phyloP scores from a whole-genome alignment of 2,797 vertebrate species.

The Holocentrus rufus region DNA sequence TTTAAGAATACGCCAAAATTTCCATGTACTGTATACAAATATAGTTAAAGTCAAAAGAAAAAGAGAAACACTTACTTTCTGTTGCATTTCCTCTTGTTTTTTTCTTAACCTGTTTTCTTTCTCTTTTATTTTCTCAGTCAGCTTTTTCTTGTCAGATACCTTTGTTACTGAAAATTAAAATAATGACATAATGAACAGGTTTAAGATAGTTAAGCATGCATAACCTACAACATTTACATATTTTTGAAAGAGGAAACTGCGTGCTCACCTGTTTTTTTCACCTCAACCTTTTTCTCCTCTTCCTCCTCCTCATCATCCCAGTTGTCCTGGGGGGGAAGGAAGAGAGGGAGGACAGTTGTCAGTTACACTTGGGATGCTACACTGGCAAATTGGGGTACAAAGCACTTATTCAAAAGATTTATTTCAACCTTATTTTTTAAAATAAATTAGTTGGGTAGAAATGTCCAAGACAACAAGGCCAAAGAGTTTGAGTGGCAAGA shows the following conservation, averaged over 20 bases:
- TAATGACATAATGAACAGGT: background rate
- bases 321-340: slow-evolving; percentile 87
- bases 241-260: background rate
- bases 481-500: background rate
- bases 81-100: slow-evolving; percentile 85
- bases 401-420: no score
- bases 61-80: slow-evolving; percentile 76
- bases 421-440: background rate
- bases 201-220: background rate
- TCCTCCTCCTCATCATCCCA: slow-evolving; percentile 96
- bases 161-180: slow-evolving; percentile 83
- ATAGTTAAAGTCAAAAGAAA: background rate
- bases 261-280: slow-evolving; percentile 84
- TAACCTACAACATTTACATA: background rate
- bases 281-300: slow-evolving; percentile 82
- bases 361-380: background rate
- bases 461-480: background rate
- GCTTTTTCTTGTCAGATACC: slow-evolving; percentile 95
- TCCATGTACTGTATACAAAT: background rate
- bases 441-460: background rate
- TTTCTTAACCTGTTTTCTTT: slow-evolving; percentile 90
- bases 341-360: background rate
- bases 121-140: slow-evolving; percentile 95
- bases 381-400: background rate
- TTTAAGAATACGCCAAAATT: background rate